phyloP scores from a whole-genome alignment of 2,797 vertebrate genomes.

The Rhabdophis nuchalis region DNA sequence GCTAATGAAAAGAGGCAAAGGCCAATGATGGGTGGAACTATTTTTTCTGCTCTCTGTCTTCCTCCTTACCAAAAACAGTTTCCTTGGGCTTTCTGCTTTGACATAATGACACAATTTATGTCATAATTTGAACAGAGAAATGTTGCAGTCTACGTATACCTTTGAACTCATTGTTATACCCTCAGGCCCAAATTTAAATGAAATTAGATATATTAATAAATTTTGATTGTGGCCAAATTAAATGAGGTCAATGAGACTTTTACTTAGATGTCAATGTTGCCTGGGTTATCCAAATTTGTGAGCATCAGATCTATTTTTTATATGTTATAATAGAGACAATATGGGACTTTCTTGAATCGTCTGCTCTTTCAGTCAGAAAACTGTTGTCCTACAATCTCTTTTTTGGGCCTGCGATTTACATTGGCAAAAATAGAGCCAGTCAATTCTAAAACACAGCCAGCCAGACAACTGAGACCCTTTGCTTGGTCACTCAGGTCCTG shows the following conservation, averaged over 20 bases:
- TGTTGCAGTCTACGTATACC: background rate
- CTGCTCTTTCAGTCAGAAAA: background rate
- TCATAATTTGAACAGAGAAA: background rate
- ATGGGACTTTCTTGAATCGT: background rate
- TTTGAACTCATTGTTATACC: background rate
- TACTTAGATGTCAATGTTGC: background rate
- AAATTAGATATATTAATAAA: background rate
- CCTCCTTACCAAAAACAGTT: background rate
- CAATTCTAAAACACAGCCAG: background rate
- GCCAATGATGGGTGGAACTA: background rate
- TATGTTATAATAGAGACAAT: background rate
- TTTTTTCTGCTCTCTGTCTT: background rate
- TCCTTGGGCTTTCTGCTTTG: background rate
- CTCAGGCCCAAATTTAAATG: background rate
- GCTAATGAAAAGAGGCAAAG: background rate
- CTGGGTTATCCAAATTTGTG: background rate
- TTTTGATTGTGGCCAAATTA: background rate
- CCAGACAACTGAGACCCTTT: too few species aligned
- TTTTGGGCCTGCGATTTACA: background rate
- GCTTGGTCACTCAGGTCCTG: too few species aligned
- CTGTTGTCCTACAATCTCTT: background rate
- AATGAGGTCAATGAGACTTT: background rate
- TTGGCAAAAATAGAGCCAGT: background rate
- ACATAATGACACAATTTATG: background rate
- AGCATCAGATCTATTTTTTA: background rate